Percentiles rank a stretch among this genome's conserved stretches.
phyloP scores from a whole-genome alignment of 2,113 vertebrate genomes.

The Gasterosteus aculeatus region DNA sequence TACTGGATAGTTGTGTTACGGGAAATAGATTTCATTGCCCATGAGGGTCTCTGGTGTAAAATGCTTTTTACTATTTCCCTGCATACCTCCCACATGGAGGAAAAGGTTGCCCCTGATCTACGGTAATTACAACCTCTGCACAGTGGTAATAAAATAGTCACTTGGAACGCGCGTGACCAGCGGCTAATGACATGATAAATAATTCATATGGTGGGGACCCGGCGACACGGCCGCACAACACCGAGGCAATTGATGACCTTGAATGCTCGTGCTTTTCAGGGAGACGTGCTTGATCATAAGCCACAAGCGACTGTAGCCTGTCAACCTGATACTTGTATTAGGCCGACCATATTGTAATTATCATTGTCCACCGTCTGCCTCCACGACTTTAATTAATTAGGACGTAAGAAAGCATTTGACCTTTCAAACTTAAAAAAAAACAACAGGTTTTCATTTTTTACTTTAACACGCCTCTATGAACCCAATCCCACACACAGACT shows the following conservation, averaged over 20 bases:
- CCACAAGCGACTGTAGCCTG: neutral
- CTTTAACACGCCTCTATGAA: neutral
- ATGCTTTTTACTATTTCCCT: neutral
- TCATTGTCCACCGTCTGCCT: neutral
- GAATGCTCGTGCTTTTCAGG: neutral
- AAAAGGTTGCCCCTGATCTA: neutral
- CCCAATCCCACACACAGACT: neutral
- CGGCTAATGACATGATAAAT: conserved; percentile 35
- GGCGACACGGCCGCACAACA: neutral
- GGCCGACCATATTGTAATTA: neutral
- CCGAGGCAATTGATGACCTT: neutral
- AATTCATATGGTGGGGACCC: conserved; percentile 15
- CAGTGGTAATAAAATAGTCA: conserved; percentile 15
- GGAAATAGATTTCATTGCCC: neutral
- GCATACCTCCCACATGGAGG: neutral
- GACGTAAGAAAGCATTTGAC: neutral
- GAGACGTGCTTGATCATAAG: neutral
- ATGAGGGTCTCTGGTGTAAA: neutral
- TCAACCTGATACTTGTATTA: neutral
- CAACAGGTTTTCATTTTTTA: neutral
- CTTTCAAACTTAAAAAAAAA: neutral
- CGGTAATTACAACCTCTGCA: neutral
- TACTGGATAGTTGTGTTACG: neutral
- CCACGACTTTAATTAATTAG: neutral
- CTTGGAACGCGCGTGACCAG: neutral